Base-by-base conservation (phyloP, 2,113 vertebrate species). In the Pelvicachromis taeniatus region DNA sequence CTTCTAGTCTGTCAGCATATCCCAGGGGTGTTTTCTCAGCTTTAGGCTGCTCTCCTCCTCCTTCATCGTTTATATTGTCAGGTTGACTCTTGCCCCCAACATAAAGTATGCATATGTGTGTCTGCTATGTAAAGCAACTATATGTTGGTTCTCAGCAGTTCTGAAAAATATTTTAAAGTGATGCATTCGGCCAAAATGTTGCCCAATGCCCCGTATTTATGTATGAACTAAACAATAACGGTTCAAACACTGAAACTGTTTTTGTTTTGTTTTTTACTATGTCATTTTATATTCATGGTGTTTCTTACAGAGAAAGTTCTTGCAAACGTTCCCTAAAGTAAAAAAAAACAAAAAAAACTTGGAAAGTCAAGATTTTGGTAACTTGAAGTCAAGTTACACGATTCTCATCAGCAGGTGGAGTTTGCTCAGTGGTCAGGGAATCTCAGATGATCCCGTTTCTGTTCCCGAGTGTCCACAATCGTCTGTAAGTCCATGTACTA, bases 1-100 rank as follows among this genome's bases (percentile, higher is more conserved):
- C 88, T 93, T 93, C 90, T 89, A 87, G 87, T 90, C 87, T 88
- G 87, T 90, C 88, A 93, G 87, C 86, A 80, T 85, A 85, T 93
- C 93, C 91, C 91, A 85, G 80, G 89, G 90, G 89, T 84, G 83
- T 91, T 88, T 94, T 85, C 88, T 84, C 86, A 88, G 87, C 83
- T 85, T 90, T 88, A 83, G 87, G 73, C 85, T 68, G 50, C 83
- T 85, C 84, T 92, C 89, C 90, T 92, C 84, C 83, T 77, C 78
- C 86, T 88, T 91, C 83, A 78, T 88, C 70, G 87, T 91, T 89
- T 89, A 68, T 82, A 78, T 7, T 80, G 86, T 85, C 59, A 86
- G 52, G 48, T 85, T 87, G 65, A 82, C 85, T 81, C n/a, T 73
- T 31, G 26, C 29, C 10, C 10, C 82, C 52, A 68, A 84, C 42